Conservation (phyloP, 2,797 vertebrate genomes). For the Xenopus petersii region DNA sequence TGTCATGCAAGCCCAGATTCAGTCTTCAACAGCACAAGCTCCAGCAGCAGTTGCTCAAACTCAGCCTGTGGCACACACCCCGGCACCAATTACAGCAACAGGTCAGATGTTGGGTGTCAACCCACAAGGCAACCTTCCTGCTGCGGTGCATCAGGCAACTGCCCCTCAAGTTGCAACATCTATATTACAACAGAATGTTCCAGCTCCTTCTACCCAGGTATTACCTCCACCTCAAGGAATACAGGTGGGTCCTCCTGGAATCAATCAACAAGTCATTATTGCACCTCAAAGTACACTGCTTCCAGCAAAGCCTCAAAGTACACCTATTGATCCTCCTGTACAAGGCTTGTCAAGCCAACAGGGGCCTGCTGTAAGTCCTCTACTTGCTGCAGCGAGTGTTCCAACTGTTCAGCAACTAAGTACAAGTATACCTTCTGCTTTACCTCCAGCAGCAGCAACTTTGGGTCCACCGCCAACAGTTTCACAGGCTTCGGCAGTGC, state of each 20-base stretch:
- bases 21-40: conserved; percentile 53
- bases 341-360: conserved; percentile 70
- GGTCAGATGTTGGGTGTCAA: conserved; percentile 65
- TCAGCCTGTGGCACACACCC: conserved; percentile 68
- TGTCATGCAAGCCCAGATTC: conserved; percentile 64
- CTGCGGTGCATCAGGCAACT: conserved; percentile 64
- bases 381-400: conserved; percentile 60
- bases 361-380: conserved; percentile 69
- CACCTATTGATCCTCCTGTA: conserved; percentile 66
- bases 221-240: conserved; percentile 75
- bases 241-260: conserved; percentile 62
- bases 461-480: conserved; percentile 72
- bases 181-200: conserved; percentile 71
- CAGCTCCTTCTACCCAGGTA: conserved; percentile 72
- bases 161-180: conserved; percentile 68
- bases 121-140: conserved; percentile 63
- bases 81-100: conserved; percentile 62
- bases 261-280: conserved; percentile 75
- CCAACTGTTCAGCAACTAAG: conserved; percentile 73
- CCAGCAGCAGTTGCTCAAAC: conserved; percentile 58
- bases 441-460: conserved; percentile 69
- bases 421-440: conserved; percentile 73
- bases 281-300: conserved; percentile 70
- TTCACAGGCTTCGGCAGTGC: conserved; percentile 61
- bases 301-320: conserved; percentile 68